A percentile compares a stretch with the other conserved stretches of the same genome.
Evolutionary conservation across 2,888 invertebrate genomes (phyloP).

Genomic region (Parnassius mnemosyne): DNA sequence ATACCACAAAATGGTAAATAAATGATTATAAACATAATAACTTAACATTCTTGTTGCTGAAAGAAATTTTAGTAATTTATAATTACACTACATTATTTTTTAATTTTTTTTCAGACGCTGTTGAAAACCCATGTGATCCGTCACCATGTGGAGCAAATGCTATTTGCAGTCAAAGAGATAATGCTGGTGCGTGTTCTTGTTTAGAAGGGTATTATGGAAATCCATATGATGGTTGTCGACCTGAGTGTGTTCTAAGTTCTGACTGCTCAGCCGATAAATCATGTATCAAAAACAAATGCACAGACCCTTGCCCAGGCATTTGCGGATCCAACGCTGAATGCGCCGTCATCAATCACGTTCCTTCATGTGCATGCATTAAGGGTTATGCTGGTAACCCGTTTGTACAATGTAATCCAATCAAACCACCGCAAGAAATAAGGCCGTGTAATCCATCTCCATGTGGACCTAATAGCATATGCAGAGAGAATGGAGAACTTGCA

Average conservation of each 20-base stretch:
- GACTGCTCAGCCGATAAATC: conserved; percentile 92
- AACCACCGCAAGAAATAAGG: conserved; percentile 61
- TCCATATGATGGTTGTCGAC: conserved; percentile 92
- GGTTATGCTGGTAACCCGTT: conserved; percentile 88
- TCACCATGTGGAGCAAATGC: conserved; percentile 94
- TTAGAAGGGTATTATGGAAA: conserved; percentile 91
- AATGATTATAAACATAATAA: neutral
- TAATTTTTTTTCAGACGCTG: conserved; percentile 68
- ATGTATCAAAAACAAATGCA: conserved; percentile 90
- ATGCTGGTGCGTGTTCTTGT: conserved; percentile 90
- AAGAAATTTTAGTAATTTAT: too few relatives aligned
- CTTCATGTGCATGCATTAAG: conserved; percentile 89
- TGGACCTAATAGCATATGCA: conserved; percentile 88
- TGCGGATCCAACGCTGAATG: conserved; percentile 92
- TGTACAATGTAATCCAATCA: conserved; percentile 58
- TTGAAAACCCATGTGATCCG: conserved; percentile 88
- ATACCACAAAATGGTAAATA: conserved; percentile 76
- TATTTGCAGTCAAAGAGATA: conserved; percentile 87
- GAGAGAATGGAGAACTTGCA: conserved; percentile 86
- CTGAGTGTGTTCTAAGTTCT: conserved; percentile 92
- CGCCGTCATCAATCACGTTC: conserved; percentile 90
- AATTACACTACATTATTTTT: neutral
- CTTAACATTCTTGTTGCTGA: neutral
- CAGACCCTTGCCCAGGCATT: conserved; percentile 91
- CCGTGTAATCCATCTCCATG: conserved; percentile 89